Percentiles rank a stretch among this genome's conserved stretches.
These are phyloP conservation scores for Phrynocephalus guinanensis DNA, from an alignment of 2,797 vertebrate species.

Conservation along the genomic window DNA sequence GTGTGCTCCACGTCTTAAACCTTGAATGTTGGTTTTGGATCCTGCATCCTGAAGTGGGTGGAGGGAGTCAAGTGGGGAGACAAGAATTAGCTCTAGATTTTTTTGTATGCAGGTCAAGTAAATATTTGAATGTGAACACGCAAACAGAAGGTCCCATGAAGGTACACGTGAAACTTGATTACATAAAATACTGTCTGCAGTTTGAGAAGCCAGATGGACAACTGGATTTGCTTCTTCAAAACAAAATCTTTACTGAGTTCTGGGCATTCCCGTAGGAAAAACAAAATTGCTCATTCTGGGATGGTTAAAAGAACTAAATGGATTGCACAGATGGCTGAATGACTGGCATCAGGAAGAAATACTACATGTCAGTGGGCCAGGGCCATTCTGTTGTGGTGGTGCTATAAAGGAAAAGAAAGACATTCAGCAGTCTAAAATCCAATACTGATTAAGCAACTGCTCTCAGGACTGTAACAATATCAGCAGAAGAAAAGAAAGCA, in stretches of 20 bases:
- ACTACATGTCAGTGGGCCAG: not conserved
- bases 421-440: not conserved
- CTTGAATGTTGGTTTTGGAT: slow-evolving; percentile 11
- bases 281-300: not conserved
- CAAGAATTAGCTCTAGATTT: slow-evolving; percentile 44
- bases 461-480: not conserved
- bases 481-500: not conserved
- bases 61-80: not conserved
- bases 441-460: not conserved
- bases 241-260: slow-evolving; percentile 3
- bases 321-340: not conserved
- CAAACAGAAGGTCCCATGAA: slow-evolving; percentile 40
- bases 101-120: slow-evolving; percentile 55
- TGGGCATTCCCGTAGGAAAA: not conserved
- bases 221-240: slow-evolving; percentile 26
- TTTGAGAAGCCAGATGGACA: slow-evolving; percentile 40
- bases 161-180: slow-evolving; percentile 7
- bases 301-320: slow-evolving; percentile 24
- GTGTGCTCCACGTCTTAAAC: not conserved
- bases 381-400: not conserved
- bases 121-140: slow-evolving; percentile 5
- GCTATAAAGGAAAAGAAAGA: slow-evolving; percentile 9
- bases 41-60: not conserved
- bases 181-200: slow-evolving; percentile 18
- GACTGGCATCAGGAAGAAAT: slow-evolving; percentile 8